Evolutionary conservation across 2,797 vertebrate species (phyloP).

Genomic region (Leptoclinus maculatus): DNA sequence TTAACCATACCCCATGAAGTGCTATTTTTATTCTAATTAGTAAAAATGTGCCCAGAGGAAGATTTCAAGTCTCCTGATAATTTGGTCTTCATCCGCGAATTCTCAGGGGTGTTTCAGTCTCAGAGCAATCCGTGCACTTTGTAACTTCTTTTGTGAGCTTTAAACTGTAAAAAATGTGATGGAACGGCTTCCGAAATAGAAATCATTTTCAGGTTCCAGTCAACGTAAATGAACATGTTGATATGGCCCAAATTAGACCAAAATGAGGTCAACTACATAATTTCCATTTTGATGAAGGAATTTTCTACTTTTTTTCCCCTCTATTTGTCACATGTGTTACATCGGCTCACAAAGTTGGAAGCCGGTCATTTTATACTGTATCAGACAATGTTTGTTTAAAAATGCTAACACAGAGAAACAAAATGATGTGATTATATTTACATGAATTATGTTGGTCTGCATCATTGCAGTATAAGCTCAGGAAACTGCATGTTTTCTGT

Average conservation of each 20-base stretch:
- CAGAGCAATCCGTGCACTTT: constrained; percentile 66
- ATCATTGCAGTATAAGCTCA: background rate
- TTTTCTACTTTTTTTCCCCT: background rate
- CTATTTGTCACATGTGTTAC: background rate
- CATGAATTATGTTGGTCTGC: background rate
- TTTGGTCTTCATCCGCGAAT: constrained; percentile 64
- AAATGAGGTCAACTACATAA: constrained; percentile 35
- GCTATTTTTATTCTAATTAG: constrained; percentile 83
- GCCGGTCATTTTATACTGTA: background rate
- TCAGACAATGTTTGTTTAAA: background rate
- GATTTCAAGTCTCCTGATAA: constrained; percentile 68
- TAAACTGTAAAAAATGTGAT: constrained; percentile 56
- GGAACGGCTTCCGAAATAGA: constrained; percentile 49
- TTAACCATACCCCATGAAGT: constrained; percentile 42
- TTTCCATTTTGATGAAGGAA: constrained; percentile 12
- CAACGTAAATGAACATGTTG: constrained; percentile 40
- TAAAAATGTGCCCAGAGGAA: constrained; percentile 68
- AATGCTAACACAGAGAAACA: background rate
- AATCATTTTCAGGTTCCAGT: constrained; percentile 51
- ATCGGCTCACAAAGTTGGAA: background rate
- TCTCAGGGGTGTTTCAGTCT: constrained; percentile 65
- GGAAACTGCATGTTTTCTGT: constrained; percentile 13
- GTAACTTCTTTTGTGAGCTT: constrained; percentile 41
- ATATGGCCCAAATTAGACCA: constrained; percentile 27
- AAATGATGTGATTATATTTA: background rate